Percentiles rank a stretch among this genome's conserved stretches.
Conservation (phyloP, 2,797 vertebrate species). For the Semotilus atromaculatus region DNA sequence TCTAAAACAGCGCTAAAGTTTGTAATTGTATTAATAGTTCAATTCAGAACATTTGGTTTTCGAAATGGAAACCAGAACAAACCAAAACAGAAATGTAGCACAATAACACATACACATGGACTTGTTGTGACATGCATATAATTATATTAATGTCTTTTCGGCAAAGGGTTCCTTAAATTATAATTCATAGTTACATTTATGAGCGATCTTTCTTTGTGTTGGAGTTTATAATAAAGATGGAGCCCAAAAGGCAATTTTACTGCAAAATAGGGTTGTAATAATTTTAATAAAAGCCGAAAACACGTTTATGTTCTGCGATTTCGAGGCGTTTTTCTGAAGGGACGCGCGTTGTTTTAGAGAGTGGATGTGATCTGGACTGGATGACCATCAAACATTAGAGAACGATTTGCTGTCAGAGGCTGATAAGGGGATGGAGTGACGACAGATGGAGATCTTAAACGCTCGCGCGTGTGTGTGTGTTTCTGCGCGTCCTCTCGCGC, state of each 20-base stretch:
- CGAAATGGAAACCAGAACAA: not conserved
- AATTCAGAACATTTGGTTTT: not conserved
- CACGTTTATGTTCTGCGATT: not conserved
- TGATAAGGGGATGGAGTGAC: constrained; percentile 57
- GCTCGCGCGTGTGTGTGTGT: constrained; percentile 37
- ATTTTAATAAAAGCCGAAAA: not conserved
- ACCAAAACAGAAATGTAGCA: not conserved
- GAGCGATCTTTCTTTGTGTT: not conserved
- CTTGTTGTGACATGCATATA: not conserved
- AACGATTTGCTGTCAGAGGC: constrained; percentile 65
- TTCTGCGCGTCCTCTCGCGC: constrained; percentile 42
- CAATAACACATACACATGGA: too few relatives aligned
- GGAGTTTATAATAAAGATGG: not conserved
- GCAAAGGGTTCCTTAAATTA: not conserved
- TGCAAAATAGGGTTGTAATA: not conserved
- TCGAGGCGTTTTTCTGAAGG: not conserved
- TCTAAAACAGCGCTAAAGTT: not conserved
- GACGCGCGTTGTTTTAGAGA: not conserved
- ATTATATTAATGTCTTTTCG: not conserved
- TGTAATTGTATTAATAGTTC: not conserved
- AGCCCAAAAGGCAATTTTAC: not conserved
- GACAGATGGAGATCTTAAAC: constrained; percentile 56
- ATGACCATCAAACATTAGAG: constrained; percentile 59
- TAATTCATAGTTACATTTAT: not conserved
- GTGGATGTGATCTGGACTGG: constrained; percentile 48